These are phyloP conservation scores for Leucophora obtusa DNA, from an alignment of 2,888 invertebrate genomes.

Conservation along the genomic window DNA sequence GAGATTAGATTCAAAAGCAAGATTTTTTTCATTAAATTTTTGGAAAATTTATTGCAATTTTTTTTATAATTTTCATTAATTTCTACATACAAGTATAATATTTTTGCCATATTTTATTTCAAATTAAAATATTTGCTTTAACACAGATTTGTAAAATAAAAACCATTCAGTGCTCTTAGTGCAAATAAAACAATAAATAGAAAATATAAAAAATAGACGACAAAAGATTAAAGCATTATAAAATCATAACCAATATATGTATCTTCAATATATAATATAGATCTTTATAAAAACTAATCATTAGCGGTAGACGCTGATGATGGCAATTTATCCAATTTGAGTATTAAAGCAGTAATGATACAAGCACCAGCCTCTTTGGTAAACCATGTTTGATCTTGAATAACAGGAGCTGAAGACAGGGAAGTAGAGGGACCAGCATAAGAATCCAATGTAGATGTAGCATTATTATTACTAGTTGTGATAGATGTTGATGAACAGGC, in stretches of 20 bases:
- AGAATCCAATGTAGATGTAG: conserved; percentile 19
- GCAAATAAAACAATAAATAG: conserved; percentile 33
- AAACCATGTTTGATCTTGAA: conserved; percentile 78
- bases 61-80: conserved; percentile 11
- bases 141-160: conserved; percentile 13
- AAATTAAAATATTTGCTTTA: neutral
- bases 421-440: conserved; percentile 60
- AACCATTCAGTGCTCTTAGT: conserved; percentile 50
- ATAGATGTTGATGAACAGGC: conserved; percentile 33
- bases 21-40: neutral
- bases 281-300: conserved; percentile 43
- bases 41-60: neutral
- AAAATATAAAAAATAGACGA: conserved; percentile 21
- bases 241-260: conserved; percentile 19
- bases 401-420: conserved; percentile 68
- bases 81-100: neutral
- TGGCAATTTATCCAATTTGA: conserved; percentile 73
- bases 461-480: conserved; percentile 60
- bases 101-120: neutral
- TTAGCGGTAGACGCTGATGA: conserved; percentile 24
- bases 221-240: conserved; percentile 29
- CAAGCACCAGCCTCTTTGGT: conserved; percentile 79
- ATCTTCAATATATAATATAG: conserved; percentile 9
- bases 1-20: no score
- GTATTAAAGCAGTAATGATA: conserved; percentile 76